Conservation (phyloP, 1,140 invertebrate species). For the Drosophila ficusphila region DNA sequence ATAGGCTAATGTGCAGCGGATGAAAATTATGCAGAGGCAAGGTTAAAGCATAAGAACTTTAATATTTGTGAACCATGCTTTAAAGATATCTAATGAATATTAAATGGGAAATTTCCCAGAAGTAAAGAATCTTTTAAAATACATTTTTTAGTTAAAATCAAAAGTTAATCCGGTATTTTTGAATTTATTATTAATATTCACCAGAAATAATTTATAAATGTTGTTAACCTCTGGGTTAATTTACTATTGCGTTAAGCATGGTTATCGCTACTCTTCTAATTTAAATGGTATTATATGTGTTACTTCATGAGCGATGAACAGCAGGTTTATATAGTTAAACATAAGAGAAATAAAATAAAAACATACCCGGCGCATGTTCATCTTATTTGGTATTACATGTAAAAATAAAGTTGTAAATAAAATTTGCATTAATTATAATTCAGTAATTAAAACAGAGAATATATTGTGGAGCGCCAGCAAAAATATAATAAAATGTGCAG, state of each 20-base stretch:
- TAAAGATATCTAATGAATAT: background rate
- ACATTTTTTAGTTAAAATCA: background rate
- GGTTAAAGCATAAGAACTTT: background rate
- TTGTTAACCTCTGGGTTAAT: background rate
- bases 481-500: slow-evolving; percentile 32
- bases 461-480: slow-evolving; percentile 34
- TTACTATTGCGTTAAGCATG: background rate
- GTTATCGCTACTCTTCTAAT: too few relatives aligned
- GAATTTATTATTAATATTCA: too few relatives aligned
- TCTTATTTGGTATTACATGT: slow-evolving; percentile 64
- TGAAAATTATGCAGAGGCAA: background rate
- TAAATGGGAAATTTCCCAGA: background rate
- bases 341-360: slow-evolving; percentile 44
- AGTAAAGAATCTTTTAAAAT: background rate
- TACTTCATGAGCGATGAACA: slow-evolving; percentile 20
- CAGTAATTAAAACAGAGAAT: slow-evolving; percentile 18
- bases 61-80: background rate
- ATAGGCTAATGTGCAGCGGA: background rate
- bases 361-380: slow-evolving; percentile 72
- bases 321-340: slow-evolving; percentile 22
- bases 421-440: slow-evolving; percentile 59
- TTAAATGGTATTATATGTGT: background rate
- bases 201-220: too few relatives aligned
- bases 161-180: too few relatives aligned
- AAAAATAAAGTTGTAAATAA: slow-evolving; percentile 59